Evolutionary conservation across 1,140 invertebrate species (phyloP).

Genomic region (Bombus confusus): DNA sequence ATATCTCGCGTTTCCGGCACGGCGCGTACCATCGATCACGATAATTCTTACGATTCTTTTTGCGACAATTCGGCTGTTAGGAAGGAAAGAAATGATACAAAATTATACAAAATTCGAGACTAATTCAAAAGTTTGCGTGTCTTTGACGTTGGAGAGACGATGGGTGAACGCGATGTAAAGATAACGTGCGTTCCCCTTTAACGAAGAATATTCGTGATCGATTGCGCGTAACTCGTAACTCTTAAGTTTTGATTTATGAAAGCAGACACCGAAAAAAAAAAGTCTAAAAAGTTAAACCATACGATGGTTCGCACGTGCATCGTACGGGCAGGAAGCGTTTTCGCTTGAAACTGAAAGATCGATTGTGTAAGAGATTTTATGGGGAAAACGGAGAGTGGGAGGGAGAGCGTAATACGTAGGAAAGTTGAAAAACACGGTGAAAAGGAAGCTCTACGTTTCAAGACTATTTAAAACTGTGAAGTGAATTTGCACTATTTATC

Average conservation of each 20-base stretch:
- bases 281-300: not conserved
- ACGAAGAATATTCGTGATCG: conserved; percentile 41
- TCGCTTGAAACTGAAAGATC: conserved; percentile 34
- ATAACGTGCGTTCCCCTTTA: no score
- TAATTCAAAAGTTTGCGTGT: not conserved
- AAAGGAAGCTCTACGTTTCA: not conserved
- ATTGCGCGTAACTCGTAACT: conserved; percentile 9
- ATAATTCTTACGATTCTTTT: conserved; percentile 29
- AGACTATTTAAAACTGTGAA: not conserved
- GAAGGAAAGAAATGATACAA: not conserved
- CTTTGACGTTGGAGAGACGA: not conserved
- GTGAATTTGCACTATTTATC: conserved; percentile 10
- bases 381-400: not conserved
- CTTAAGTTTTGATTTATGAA: conserved; percentile 18
- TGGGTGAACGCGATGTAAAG: not conserved
- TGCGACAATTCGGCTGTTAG: not conserved
- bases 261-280: not conserved
- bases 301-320: conserved; percentile 31
- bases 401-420: no score
- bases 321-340: conserved; percentile 31
- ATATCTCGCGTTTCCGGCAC: conserved; percentile 34
- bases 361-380: conserved; percentile 36
- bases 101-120: no score
- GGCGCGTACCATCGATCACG: conserved; percentile 42
- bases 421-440: no score